phyloP scores from a whole-genome alignment of 2,888 invertebrate species.

The Atrina japonica region DNA sequence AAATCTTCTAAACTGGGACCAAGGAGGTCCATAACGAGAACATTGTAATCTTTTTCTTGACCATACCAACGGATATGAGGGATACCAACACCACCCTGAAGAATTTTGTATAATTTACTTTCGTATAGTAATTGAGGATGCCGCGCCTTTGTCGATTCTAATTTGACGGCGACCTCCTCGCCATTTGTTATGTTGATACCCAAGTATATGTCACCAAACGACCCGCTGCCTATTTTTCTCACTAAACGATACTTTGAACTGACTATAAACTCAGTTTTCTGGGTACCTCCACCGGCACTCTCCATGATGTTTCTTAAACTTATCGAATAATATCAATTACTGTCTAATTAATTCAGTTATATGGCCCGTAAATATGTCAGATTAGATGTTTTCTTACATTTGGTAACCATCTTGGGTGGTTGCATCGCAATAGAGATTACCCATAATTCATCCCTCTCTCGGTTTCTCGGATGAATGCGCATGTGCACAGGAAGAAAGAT shows the following conservation, averaged over 20 bases:
- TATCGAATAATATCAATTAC: neutral
- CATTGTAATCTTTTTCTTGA: slow-evolving; percentile 98
- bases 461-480: too few relatives aligned
- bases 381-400: slow-evolving; percentile 47
- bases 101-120: slow-evolving; percentile 83
- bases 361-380: slow-evolving; percentile 36
- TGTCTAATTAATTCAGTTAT: neutral
- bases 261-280: slow-evolving; percentile 77
- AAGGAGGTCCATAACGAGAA: slow-evolving; percentile 99
- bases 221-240: slow-evolving; percentile 80
- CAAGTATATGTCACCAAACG: slow-evolving; percentile 81
- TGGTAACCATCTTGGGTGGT: slow-evolving; percentile 78
- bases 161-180: slow-evolving; percentile 83
- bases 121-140: slow-evolving; percentile 83
- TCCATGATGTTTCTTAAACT: slow-evolving; percentile 53
- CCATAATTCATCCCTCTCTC: slow-evolving; percentile 48
- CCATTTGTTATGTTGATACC: slow-evolving; percentile 80
- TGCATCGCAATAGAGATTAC: slow-evolving; percentile 67
- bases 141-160: slow-evolving; percentile 82
- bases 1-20: slow-evolving; percentile 84
- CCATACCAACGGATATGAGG: slow-evolving; percentile 80
- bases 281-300: slow-evolving; percentile 47
- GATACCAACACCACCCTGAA: slow-evolving; percentile 82
- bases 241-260: slow-evolving; percentile 79
- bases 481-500: too few relatives aligned